These are phyloP conservation scores for Equus quagga DNA, from an alignment of 2,113 vertebrate species.

Conservation along the genomic window DNA sequence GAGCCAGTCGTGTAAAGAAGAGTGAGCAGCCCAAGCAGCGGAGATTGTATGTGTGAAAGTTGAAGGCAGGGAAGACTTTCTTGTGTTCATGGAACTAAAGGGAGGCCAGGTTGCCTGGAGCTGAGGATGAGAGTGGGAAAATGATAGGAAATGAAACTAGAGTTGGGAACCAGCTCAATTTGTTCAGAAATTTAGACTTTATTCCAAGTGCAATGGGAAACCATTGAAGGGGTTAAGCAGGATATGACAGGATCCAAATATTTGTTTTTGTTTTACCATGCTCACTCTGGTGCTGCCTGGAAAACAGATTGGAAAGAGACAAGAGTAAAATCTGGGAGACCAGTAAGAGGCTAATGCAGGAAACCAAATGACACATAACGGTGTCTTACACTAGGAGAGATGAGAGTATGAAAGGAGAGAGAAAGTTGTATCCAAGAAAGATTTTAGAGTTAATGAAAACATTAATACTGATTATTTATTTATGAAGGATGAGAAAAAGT, in stretches of 20 bases:
- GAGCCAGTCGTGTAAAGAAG: not conserved
- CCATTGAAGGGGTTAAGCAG: not conserved
- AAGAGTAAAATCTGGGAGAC: not conserved
- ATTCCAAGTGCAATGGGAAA: not conserved
- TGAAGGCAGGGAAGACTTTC: not conserved
- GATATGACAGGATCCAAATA: not conserved
- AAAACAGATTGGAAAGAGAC: not conserved
- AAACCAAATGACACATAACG: not conserved
- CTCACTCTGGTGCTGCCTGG: not conserved
- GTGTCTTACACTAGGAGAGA: not conserved
- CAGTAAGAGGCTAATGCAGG: not conserved
- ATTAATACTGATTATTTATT: not conserved
- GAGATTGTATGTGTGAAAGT: not conserved
- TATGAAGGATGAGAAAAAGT: not conserved
- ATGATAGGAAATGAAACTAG: not conserved
- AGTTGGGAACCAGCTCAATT: not conserved
- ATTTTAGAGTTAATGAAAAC: not conserved
- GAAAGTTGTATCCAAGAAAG: not conserved
- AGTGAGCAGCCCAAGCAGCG: not conserved
- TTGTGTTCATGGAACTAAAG: not conserved
- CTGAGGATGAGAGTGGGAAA: not conserved
- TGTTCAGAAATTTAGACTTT: not conserved
- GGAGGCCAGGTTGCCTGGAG: not conserved
- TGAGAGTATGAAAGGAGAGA: not conserved
- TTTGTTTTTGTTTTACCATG: not conserved